Base-by-base conservation (phyloP, 2,888 invertebrate species). In the Pseudoips prasinana region DNA sequence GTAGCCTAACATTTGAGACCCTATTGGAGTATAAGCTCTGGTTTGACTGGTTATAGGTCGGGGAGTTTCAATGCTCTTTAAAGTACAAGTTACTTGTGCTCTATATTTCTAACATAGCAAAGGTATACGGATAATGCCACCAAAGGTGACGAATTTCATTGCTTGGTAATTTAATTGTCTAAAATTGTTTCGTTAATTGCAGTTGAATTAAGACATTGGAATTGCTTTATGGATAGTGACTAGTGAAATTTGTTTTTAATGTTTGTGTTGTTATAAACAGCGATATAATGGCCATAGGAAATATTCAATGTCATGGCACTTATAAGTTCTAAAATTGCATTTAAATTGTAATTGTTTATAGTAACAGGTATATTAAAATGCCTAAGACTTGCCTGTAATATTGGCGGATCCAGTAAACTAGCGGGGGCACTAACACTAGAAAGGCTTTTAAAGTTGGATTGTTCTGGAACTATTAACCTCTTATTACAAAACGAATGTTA, bases 321-420 rank as follows among this genome's bases (percentile, higher is more conserved):
- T 60, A n/a, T n/a, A 59, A 2, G 56, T 58, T 61, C 46, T 50
- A 55, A 55, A 49, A 49, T 45, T 53, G 51, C 47, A 54, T 46
- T 41, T 25, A 46, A 49, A 54, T 42, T 42, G 29, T 58, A 43
- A 54, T 57, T 19, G 40, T 46, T 47, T 53, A 47, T 51, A 60
- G 55, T 58, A 53, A 43, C 59, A 60, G 55, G 52, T 66, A 41
- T 57, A 58, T 47, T 58, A 59, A 66, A 71, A 75, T 79, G 84
- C 84, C 84, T 83, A 74, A 74, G 69, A 74, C 82, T 87, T 87
- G 86, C 85, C 86, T 81, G 72, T 67, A 67, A 61, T 66, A 14
- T 14, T 14, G 14, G 14, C 14, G 2, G 14, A 14, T 14, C 14
- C 14, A 60, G 8, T 22, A 4, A 7, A 3, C n/a, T 22, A 22